These are phyloP conservation scores for Halichoerus grypus DNA, from an alignment of 2,113 vertebrate species.

Conservation along the genomic window DNA sequence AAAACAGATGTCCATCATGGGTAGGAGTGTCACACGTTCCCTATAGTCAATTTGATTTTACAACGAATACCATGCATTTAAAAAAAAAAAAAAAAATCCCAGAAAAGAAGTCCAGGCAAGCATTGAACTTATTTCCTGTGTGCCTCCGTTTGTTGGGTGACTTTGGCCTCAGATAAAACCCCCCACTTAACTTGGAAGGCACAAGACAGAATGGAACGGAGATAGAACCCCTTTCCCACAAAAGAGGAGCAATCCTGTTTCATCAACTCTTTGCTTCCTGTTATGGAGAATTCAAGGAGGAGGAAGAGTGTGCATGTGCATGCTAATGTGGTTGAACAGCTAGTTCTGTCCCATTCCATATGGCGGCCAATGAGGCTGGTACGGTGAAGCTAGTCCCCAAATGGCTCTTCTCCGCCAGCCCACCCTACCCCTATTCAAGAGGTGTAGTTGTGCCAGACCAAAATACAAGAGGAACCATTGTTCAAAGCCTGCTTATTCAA, in stretches of 20 bases:
- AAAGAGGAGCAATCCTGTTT: background rate
- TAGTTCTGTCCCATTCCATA: background rate
- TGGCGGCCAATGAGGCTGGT: background rate
- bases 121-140: background rate
- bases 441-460: background rate
- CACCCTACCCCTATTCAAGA: background rate
- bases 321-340: background rate
- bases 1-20: background rate
- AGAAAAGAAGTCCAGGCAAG: background rate
- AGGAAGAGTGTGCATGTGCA: background rate
- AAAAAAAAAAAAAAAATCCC: slow-evolving; percentile 11
- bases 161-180: slow-evolving; percentile 22
- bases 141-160: background rate
- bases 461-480: background rate
- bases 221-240: background rate
- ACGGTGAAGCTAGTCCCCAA: background rate
- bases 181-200: background rate
- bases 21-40: background rate
- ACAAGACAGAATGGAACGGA: background rate
- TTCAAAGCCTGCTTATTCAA: background rate
- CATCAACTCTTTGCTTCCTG: background rate
- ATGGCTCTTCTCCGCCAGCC: background rate
- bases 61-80: background rate
- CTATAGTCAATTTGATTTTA: background rate
- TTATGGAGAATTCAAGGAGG: background rate